phyloP scores from a whole-genome alignment of 2,888 invertebrate species.

The Cosmopolites sordidus region DNA sequence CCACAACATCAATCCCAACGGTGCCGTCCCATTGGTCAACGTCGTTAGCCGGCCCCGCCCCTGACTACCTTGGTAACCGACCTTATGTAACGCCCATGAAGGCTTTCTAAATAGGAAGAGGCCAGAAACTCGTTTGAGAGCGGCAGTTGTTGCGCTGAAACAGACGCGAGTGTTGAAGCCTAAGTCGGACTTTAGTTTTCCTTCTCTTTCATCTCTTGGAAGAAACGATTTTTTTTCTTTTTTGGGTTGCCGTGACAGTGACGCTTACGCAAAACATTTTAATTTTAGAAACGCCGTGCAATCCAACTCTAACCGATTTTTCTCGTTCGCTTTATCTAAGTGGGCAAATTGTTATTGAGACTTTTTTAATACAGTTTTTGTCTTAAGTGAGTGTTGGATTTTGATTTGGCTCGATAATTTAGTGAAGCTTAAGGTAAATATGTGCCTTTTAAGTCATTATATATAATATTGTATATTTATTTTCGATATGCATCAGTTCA shows the following conservation, averaged over 20 bases:
- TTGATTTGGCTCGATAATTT: too few species aligned
- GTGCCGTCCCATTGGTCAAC: slow-evolving; percentile 20
- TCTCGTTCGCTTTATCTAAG: too few species aligned
- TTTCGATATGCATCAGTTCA: too few species aligned
- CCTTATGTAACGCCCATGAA: slow-evolving; percentile 34
- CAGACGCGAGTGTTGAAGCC: slow-evolving; percentile 4
- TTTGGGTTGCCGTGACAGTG: slow-evolving; percentile 10
- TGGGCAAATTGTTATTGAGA: too few species aligned
- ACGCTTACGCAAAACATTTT: slow-evolving; percentile 6
- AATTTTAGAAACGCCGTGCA: slow-evolving; percentile 4
- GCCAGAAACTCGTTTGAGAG: slow-evolving; percentile 33
- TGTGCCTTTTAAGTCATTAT: too few species aligned
- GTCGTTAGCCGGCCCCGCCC: slow-evolving; percentile 33
- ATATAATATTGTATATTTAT: too few species aligned
- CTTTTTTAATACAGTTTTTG: too few species aligned
- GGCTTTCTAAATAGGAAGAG: slow-evolving; percentile 38
- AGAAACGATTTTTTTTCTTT: slow-evolving; percentile 3
- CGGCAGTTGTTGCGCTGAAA: slow-evolving; percentile 30
- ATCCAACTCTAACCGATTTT: background rate
- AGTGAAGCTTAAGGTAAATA: too few species aligned
- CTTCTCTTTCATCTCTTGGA: background rate
- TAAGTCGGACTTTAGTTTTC: background rate
- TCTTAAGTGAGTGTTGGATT: too few species aligned
- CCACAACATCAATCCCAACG: slow-evolving; percentile 24
- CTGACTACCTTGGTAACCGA: slow-evolving; percentile 36